phyloP scores from a whole-genome alignment of 2,888 invertebrate genomes.

The Aleiodes testaceus region DNA sequence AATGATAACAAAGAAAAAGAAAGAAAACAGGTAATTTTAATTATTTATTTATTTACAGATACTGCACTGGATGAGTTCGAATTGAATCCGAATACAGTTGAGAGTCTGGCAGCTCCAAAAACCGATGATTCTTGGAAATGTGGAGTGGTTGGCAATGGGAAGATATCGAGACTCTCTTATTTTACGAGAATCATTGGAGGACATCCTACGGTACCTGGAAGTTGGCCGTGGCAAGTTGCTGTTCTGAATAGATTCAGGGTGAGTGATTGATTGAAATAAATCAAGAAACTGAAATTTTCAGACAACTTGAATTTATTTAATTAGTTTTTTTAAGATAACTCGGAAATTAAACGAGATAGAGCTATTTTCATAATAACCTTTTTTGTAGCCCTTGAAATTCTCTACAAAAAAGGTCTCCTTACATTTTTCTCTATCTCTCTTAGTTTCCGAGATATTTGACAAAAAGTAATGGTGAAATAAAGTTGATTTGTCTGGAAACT shows the following conservation, averaged over 20 bases:
- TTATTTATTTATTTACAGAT: slow-evolving; percentile 50
- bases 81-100: slow-evolving; percentile 62
- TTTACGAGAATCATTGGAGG: slow-evolving; percentile 89
- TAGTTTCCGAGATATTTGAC: too few relatives aligned
- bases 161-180: slow-evolving; percentile 63
- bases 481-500: too few relatives aligned
- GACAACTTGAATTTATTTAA: too few relatives aligned
- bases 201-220: slow-evolving; percentile 83
- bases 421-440: too few relatives aligned
- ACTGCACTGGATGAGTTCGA: slow-evolving; percentile 63
- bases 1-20: neutral
- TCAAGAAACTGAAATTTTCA: too few relatives aligned
- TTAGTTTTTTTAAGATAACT: too few relatives aligned
- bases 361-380: too few relatives aligned
- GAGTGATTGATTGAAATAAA: slow-evolving; percentile 56
- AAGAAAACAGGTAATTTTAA: neutral
- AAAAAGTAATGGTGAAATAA: too few relatives aligned
- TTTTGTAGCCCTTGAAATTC: too few relatives aligned
- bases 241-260: slow-evolving; percentile 89
- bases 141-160: slow-evolving; percentile 57
- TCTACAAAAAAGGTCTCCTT: too few relatives aligned
- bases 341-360: too few relatives aligned
- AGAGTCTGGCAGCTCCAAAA: slow-evolving; percentile 56
- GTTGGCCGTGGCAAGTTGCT: slow-evolving; percentile 97
- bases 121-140: slow-evolving; percentile 65